Evolutionary conservation across 2,888 invertebrate genomes (phyloP), one percentile per base, ranked within the genome.

Genomic region (Eucera pruinosa): DNA sequence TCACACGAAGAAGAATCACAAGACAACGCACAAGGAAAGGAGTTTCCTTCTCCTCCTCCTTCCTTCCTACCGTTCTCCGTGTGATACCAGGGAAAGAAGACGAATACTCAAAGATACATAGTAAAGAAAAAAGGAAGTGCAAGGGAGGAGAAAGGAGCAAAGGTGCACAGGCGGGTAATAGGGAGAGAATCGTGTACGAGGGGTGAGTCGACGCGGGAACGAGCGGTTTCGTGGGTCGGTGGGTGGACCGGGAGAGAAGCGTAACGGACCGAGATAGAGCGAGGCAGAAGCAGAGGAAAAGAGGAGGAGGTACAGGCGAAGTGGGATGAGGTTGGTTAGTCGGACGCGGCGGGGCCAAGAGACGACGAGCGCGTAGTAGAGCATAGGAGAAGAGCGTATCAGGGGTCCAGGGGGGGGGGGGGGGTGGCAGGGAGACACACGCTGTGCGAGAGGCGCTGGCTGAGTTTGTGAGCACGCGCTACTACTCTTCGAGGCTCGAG

Each of bases 401-500:
- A 54, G 27, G 41, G 39, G 55, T 45, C 60, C 23, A 33, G 52
- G 43, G 30, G 78, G 7, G 33, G 50, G 47, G 30, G 54, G 66
- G 57, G 20, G 68, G 47, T 7, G 33, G 18, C 48, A 25, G 60
- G 66, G 69, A 52, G 75, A 75, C 65, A 75, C 66, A 65, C 69
- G 77, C 72, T 69, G 30, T 58, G 81, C 78, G 73, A 84, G 83
- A 72, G 80, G 82, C 82, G 80, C 82, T 84, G 79, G 84, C 66
- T 77, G 86, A 85, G 83, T 80, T 83, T 79, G 85, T 61, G 85
- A 86, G 88, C 84, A 84, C 85, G 86, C 86, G 88, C 88, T 87
- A 82, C 85, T 86, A 82, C 87, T 84, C 85, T 84, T 87, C 83
- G 78, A 72, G 30, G 75, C 70, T 68, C 69, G 70, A 81, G 79